Conservation (phyloP, 2,797 vertebrate species). For the Molossus molossus region DNA sequence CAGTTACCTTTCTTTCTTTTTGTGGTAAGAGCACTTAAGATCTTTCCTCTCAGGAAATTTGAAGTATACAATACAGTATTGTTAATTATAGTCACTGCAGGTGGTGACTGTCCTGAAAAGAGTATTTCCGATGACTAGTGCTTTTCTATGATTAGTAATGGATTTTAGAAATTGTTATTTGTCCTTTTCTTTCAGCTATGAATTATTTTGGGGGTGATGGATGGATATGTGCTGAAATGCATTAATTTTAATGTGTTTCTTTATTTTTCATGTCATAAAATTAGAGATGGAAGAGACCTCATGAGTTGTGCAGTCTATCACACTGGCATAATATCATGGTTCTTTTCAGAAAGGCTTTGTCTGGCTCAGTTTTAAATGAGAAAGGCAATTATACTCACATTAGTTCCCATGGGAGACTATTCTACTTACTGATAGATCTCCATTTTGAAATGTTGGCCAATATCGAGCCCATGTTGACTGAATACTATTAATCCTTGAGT, state of each 20-base stretch:
- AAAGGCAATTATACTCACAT: slow-evolving; percentile 84
- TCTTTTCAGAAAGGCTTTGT: slow-evolving; percentile 84
- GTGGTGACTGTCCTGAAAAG: slow-evolving; percentile 72
- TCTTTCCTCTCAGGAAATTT: slow-evolving; percentile 4
- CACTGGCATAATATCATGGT: slow-evolving; percentile 80
- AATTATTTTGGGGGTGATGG: slow-evolving; percentile 84
- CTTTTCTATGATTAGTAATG: slow-evolving; percentile 78
- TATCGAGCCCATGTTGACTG: slow-evolving; percentile 71
- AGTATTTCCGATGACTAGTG: slow-evolving; percentile 73
- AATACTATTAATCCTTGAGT: slow-evolving; percentile 74
- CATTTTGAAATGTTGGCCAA: slow-evolving; percentile 85
- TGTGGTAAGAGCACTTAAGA: neutral
- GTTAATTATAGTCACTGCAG: slow-evolving; percentile 32
- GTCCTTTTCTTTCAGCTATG: slow-evolving; percentile 80
- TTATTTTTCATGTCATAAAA: slow-evolving; percentile 87
- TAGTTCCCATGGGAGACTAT: slow-evolving; percentile 81
- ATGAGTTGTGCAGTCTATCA: slow-evolving; percentile 80
- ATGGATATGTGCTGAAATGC: slow-evolving; percentile 81
- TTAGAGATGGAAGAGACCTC: slow-evolving; percentile 80
- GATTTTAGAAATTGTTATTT: slow-evolving; percentile 84
- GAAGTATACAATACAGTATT: neutral
- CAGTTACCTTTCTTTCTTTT: neutral
- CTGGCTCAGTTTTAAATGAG: slow-evolving; percentile 85
- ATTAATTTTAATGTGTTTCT: slow-evolving; percentile 87
- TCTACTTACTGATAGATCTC: slow-evolving; percentile 84